phyloP scores from a whole-genome alignment of 2,888 invertebrate species.

The Leptogaster cylindrica region DNA sequence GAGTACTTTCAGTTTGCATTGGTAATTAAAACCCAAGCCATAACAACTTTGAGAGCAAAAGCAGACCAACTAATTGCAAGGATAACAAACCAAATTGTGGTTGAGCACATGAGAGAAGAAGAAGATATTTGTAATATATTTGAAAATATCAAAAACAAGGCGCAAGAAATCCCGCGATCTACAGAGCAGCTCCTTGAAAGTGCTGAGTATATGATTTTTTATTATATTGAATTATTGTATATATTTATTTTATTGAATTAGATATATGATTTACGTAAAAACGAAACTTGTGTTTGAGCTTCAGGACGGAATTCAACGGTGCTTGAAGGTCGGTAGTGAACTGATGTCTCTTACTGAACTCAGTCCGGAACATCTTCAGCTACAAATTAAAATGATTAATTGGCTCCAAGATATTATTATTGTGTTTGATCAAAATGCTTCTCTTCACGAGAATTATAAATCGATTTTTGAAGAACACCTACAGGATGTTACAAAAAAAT shows the following conservation, averaged over 20 bases:
- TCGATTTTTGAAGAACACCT: constrained; percentile 84
- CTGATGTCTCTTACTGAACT: constrained; percentile 81
- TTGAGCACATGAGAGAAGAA: constrained; percentile 71
- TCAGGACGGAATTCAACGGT: constrained; percentile 72
- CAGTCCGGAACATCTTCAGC: constrained; percentile 74
- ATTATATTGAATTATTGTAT: too few species aligned
- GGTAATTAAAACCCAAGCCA: constrained; percentile 69
- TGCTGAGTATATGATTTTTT: constrained; percentile 82
- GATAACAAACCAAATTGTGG: constrained; percentile 70
- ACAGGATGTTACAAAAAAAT: constrained; percentile 70
- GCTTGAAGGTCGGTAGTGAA: constrained; percentile 69
- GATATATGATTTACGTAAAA: constrained; percentile 77
- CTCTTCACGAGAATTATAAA: constrained; percentile 80
- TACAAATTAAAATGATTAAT: constrained; percentile 82
- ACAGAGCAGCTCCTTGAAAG: constrained; percentile 83
- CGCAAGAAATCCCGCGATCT: constrained; percentile 75
- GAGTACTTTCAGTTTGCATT: constrained; percentile 73
- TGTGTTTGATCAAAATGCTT: constrained; percentile 80
- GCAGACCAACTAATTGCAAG: constrained; percentile 67
- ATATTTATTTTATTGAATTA: too few species aligned
- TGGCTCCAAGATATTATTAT: constrained; percentile 84
- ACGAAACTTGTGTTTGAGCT: constrained; percentile 73
- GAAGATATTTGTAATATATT: constrained; percentile 74
- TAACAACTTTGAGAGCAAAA: constrained; percentile 67
- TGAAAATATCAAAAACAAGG: constrained; percentile 71